phyloP scores from a whole-genome alignment of 2,113 vertebrate genomes.

The Oenanthe oenanthe region DNA sequence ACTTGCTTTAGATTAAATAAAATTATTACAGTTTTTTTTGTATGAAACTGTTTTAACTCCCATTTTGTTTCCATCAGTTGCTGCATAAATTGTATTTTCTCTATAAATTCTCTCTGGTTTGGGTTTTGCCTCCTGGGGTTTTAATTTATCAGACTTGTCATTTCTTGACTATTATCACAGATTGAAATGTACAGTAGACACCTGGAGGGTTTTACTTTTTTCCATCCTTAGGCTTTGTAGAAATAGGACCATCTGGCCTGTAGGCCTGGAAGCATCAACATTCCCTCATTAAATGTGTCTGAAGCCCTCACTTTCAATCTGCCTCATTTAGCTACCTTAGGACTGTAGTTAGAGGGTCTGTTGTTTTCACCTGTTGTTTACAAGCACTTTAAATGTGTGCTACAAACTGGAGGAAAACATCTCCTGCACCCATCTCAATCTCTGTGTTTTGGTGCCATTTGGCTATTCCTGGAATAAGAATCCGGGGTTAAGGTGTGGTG shows the following conservation, averaged over 20 bases:
- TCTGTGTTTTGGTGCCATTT: not conserved
- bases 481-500: not conserved
- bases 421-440: not conserved
- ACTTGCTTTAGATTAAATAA: not conserved
- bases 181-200: constrained; percentile 57
- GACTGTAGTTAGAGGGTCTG: not conserved
- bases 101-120: constrained; percentile 25
- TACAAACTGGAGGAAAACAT: not conserved
- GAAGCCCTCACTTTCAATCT: constrained; percentile 52
- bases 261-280: constrained; percentile 69
- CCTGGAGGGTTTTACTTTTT: constrained; percentile 65
- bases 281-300: constrained; percentile 57
- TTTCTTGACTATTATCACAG: constrained; percentile 53
- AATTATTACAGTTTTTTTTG: not conserved
- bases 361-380: constrained; percentile 23
- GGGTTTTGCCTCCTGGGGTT: constrained; percentile 1
- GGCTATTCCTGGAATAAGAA: not conserved
- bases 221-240: constrained; percentile 30
- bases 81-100: constrained; percentile 31
- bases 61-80: constrained; percentile 20
- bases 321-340: constrained; percentile 40
- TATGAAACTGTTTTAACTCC: not conserved
- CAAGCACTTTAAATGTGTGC: not conserved
- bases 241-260: constrained; percentile 57
- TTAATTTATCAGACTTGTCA: constrained; percentile 57